Evolutionary conservation across 2,888 invertebrate genomes (phyloP).

Genomic region (Clusia tigrina): DNA sequence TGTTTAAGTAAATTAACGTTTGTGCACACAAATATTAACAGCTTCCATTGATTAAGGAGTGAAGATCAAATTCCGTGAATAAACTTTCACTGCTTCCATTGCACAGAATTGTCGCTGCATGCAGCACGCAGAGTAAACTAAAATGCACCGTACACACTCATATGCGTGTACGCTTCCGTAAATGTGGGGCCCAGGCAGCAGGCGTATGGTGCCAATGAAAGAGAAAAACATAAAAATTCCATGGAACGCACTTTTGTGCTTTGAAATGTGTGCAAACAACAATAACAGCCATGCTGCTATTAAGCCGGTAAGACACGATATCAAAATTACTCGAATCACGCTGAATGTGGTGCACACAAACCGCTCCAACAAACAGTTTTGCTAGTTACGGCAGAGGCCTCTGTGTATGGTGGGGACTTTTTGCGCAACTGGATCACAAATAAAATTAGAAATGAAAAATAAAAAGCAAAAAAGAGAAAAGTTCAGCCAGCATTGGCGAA

Average conservation of each 20-base stretch:
- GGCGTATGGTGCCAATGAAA: not conserved
- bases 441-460: no score
- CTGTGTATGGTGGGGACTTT: no score
- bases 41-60: no score
- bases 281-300: not conserved
- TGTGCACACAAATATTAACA: no score
- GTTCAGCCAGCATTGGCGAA: no score
- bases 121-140: not conserved
- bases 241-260: not conserved
- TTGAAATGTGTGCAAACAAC: not conserved
- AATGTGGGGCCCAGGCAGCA: not conserved
- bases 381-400: no score
- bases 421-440: no score
- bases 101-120: constrained; percentile 7
- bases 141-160: no score
- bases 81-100: constrained; percentile 51
- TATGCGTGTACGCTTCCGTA: not conserved
- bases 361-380: no score
- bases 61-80: not conserved
- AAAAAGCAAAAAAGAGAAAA: no score
- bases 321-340: not conserved
- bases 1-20: no score
- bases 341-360: not conserved
- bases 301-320: not conserved
- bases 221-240: not conserved